A percentile compares a stretch with the other conserved stretches of the same genome.
These are phyloP conservation scores for Choristoneura fumiferana DNA, from an alignment of 1,140 invertebrate genomes.

Conservation along the genomic window DNA sequence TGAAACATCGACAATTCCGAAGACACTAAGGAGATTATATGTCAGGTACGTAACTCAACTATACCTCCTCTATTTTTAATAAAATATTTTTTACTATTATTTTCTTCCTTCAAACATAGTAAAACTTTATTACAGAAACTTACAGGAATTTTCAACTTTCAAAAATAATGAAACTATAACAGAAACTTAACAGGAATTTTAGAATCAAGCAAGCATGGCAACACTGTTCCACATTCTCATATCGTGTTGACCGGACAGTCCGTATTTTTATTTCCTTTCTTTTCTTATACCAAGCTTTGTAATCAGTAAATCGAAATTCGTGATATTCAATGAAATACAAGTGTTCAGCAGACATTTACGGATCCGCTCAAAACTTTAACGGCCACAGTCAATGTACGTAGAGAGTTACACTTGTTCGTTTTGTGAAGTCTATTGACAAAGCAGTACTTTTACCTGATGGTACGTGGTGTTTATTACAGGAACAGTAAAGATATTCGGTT, in stretches of 20 bases:
- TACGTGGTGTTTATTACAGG: slow-evolving; percentile 36
- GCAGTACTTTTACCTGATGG: neutral
- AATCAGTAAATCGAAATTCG: neutral
- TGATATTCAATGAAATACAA: neutral
- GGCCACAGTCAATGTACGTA: no score
- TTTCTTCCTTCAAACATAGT: neutral
- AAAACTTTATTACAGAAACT: no score
- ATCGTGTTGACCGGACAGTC: neutral
- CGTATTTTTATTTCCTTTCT: slow-evolving; percentile 3
- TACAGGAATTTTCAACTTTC: no score
- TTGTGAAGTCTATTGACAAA: neutral
- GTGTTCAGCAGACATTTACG: no score
- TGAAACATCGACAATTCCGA: no score
- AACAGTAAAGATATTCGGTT: slow-evolving; percentile 74
- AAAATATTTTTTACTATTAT: no score
- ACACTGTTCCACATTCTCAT: neutral
- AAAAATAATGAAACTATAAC: no score
- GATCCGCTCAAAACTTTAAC: no score
- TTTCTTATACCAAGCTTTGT: neutral
- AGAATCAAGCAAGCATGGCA: neutral
- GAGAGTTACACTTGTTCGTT: neutral
- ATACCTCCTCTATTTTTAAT: no score
- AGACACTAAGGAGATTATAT: no score
- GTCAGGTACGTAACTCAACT: no score
- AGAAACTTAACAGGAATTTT: no score